A percentile compares a stretch with the other conserved stretches of the same genome.
Evolutionary conservation across 1,140 invertebrate genomes (phyloP).

Genomic region (Cydia fagiglandana): DNA sequence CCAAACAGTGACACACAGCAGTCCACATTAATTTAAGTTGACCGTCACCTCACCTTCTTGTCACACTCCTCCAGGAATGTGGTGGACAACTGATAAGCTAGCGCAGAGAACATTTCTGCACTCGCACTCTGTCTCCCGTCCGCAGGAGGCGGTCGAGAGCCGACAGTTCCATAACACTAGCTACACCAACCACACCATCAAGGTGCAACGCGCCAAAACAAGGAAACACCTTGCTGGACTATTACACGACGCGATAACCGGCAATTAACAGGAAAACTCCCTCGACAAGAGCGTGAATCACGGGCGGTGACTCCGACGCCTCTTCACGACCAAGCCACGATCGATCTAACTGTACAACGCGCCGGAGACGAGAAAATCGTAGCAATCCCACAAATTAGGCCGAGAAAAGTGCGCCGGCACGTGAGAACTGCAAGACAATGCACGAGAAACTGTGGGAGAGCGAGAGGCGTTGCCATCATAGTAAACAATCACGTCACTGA

Average conservation of each 20-base stretch:
- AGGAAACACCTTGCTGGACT: not conserved
- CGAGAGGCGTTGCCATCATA: conserved; percentile 77
- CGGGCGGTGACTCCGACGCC: conserved; percentile 33
- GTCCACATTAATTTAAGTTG: conserved; percentile 1
- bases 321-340: conserved; percentile 27
- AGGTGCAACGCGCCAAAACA: not conserved
- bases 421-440: conserved; percentile 71
- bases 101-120: conserved; percentile 67
- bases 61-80: conserved; percentile 62
- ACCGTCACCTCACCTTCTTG: conserved; percentile 51
- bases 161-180: conserved; percentile 45
- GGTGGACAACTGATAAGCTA: conserved; percentile 69
- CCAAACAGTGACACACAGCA: not conserved
- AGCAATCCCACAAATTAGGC: conserved; percentile 34
- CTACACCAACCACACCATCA: conserved; percentile 10
- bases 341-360: conserved; percentile 37
- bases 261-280: conserved; percentile 36
- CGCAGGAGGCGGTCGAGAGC: conserved; percentile 42
- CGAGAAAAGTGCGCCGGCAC: conserved; percentile 54
- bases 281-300: conserved; percentile 47
- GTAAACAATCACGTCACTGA: conserved; percentile 78
- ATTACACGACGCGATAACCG: conserved; percentile 5
- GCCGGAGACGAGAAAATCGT: not conserved
- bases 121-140: conserved; percentile 46
- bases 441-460: conserved; percentile 73